Conservation (phyloP, 2,888 invertebrate species). For the Antheraea yamamai region DNA sequence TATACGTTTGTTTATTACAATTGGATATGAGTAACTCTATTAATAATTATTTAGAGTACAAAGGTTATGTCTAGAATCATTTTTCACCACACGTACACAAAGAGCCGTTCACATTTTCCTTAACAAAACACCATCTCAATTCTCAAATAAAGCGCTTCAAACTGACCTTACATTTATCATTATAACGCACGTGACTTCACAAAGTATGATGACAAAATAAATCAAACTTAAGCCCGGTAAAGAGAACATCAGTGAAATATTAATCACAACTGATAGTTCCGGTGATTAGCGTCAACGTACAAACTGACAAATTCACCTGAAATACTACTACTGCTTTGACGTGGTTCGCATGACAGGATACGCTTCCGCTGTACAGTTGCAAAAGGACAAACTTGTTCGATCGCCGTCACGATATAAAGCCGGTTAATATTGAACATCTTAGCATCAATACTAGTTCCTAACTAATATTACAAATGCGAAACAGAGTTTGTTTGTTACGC, state of each 20-base stretch:
- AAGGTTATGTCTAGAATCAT: background rate
- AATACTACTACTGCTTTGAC: background rate
- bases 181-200: background rate
- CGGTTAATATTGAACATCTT: background rate
- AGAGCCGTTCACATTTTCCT: background rate
- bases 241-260: background rate
- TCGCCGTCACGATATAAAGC: background rate
- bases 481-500: too few relatives aligned
- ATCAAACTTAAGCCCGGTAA: background rate
- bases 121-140: background rate
- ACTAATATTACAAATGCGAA: background rate
- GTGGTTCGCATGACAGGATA: constrained; percentile 3
- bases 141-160: background rate
- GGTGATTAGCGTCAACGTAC: constrained; percentile 7
- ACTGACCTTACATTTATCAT: constrained; percentile 9
- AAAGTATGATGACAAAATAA: background rate
- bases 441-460: background rate
- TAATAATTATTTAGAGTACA: too few relatives aligned
- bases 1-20: too few relatives aligned
- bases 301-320: constrained; percentile 10
- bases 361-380: constrained; percentile 1
- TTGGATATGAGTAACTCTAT: too few relatives aligned
- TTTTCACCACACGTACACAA: background rate
- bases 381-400: constrained; percentile 9
- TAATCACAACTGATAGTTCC: constrained; percentile 11